phyloP scores from a whole-genome alignment of 2,113 vertebrate genomes.

The Triplophysa siluroides region DNA sequence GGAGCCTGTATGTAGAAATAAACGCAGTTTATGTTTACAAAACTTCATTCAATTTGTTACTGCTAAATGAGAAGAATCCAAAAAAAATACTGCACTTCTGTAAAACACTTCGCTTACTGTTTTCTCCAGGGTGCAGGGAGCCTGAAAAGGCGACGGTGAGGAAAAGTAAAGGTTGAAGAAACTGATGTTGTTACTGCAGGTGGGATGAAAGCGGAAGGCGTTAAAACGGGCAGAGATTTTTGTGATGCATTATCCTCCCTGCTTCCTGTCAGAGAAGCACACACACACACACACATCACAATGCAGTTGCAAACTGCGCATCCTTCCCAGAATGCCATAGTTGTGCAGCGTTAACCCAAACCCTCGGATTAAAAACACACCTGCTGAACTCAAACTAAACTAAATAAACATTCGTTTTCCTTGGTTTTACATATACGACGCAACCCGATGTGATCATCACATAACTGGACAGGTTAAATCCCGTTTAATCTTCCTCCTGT shows the following conservation, averaged over 20 bases:
- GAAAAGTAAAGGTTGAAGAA: slow-evolving; percentile 12
- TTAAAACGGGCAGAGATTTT: slow-evolving; percentile 29
- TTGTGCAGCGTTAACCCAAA: neutral
- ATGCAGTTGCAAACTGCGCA: neutral
- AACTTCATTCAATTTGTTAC: neutral
- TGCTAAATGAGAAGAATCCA: neutral
- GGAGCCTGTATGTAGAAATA: too few relatives aligned
- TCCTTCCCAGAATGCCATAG: neutral
- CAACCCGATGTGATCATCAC: neutral
- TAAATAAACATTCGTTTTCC: neutral
- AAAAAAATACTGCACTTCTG: neutral
- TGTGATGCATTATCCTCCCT: slow-evolving; percentile 34
- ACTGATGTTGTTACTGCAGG: slow-evolving; percentile 43
- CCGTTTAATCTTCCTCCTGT: slow-evolving; percentile 11
- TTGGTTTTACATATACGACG: neutral
- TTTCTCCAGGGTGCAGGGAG: neutral
- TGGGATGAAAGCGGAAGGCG: slow-evolving; percentile 44
- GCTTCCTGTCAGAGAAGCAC: slow-evolving; percentile 11
- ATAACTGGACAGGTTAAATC: neutral
- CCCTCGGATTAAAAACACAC: neutral
- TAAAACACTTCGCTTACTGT: neutral
- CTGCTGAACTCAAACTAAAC: neutral
- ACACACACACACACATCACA: neutral
- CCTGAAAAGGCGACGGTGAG: slow-evolving; percentile 28
- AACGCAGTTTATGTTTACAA: too few relatives aligned